Base-by-base conservation (phyloP, 2,888 invertebrate species). In the Nomada fucata region DNA sequence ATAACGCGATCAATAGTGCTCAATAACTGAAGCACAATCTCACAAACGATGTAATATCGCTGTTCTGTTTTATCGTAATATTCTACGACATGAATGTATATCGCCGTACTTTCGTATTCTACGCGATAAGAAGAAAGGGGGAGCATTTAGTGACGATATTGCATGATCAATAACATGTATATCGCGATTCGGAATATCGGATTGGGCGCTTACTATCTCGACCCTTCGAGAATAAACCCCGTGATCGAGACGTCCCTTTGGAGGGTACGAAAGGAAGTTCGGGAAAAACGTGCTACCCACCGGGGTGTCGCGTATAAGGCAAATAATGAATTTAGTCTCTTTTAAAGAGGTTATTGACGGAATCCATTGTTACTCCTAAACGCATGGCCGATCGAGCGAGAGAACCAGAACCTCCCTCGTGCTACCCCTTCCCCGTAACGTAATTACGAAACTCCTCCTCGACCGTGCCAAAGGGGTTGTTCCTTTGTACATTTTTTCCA, bases 311-410 rank as follows among this genome's bases (percentile, higher is more conserved):
- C 86, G 82, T 84, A 69, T 77, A 79, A 81, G 81, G 74, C 69
- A 74, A 81, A 82, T 89, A 87, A 90, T 87, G 86, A 89, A 87
- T 86, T 89, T 90, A 89, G 81, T 67, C 84, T 82, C 76, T 83
- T 90, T 89, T 87, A 89, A 90, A 86, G 84, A 88, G 82, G 86
- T 91, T 90, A 90, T 90, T 86, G 88, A 83, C 84, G 79, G 76
- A 84, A 84, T 89, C 84, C 83, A 86, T 86, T 79, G 86, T 73
- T 82, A 79, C 68, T 79, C 68, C 81, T 88, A 83, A 89, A 88
- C 86, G 88, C 87, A 89, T 86, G 86, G 76, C 57, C 85, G 85
- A 77, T 78, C 84, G 86, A 83, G 82, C 86, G 84, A 80, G 75
- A 80, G 77, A 81, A 72, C 67, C 77, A 44, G 70, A 72, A 60